Evolutionary conservation across 2,113 vertebrate genomes (phyloP), one percentile per base, ranked within the genome.

Genomic region (Euleptes europaea): DNA sequence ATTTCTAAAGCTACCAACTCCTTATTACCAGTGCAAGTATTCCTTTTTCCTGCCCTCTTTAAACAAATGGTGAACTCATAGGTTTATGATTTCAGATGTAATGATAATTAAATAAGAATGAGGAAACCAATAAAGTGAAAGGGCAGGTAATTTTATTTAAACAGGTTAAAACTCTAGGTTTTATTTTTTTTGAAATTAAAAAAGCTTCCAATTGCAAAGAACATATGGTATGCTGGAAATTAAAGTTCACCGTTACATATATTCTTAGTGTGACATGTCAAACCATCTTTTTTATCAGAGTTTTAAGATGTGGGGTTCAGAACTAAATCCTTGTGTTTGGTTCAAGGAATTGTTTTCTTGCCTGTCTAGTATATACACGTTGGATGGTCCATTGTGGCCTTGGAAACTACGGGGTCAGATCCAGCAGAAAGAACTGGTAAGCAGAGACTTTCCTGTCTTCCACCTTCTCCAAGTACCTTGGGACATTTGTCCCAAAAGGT

Each of bases 1-100:
- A 0, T 72, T 19, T 79, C 44, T 71, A 84, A 77, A 69, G 4
- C 1, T 87, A 47, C 40, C 72, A 33, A 15, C 65, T 9, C 42
- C 66, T 78, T 78, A 23, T 87, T 42, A 72, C 31, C 65, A 70
- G 69, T 0, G 2, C 10, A 87, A 33, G 49, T 66, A 42, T 86
- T 17, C 14, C 77, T 86, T 91, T 17, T 0, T 47, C 51, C 54
- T 23, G 38, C 1, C 2, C 10, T 0, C 33, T 84, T 88, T 86
- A 89, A 87, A 1, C 4, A 57, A 54, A 8, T 78, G 31, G 73
- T 76, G 1, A 84, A 60, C 23, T 15, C 77, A 2, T 38, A n/a
- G 65, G 91, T 3, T 80, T 89, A 63, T 5, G 7, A 38, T 65
- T 90, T 23, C 0, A 89, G 73, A 85, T 88, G 73, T 15, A 0